These are phyloP conservation scores for Cydia splendana DNA, from an alignment of 1,140 invertebrate species.

Conservation along the genomic window DNA sequence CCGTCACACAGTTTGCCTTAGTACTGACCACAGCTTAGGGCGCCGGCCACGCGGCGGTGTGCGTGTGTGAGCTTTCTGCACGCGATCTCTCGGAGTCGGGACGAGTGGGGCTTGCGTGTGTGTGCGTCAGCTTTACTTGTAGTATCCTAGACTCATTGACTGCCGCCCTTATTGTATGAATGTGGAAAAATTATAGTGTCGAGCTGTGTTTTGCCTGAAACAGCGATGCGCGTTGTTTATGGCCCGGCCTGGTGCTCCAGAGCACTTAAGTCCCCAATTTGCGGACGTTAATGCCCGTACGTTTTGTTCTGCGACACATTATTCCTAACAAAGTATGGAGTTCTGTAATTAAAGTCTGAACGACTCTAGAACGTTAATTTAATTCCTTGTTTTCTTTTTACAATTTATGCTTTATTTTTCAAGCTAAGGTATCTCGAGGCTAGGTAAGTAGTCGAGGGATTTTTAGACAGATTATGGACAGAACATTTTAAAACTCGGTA, in stretches of 20 bases:
- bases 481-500: too few species aligned
- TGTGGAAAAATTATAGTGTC: slow-evolving; percentile 79
- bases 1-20: slow-evolving; percentile 79
- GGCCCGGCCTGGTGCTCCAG: slow-evolving; percentile 45
- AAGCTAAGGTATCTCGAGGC: too few species aligned
- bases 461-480: too few species aligned
- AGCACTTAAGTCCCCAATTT: slow-evolving; percentile 74
- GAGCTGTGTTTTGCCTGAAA: slow-evolving; percentile 75
- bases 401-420: too few species aligned
- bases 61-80: slow-evolving; percentile 77
- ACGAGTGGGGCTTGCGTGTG: slow-evolving; percentile 70
- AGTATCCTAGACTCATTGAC: slow-evolving; percentile 78
- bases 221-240: slow-evolving; percentile 73
- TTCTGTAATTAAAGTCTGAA: slow-evolving; percentile 62
- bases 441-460: too few species aligned
- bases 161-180: slow-evolving; percentile 79
- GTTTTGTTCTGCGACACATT: slow-evolving; percentile 67
- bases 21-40: slow-evolving; percentile 79
- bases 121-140: slow-evolving; percentile 73
- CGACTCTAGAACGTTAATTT: slow-evolving; percentile 39
- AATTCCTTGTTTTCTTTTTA: too few species aligned
- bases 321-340: slow-evolving; percentile 62
- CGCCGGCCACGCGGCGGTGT: slow-evolving; percentile 72
- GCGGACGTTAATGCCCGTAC: slow-evolving; percentile 63
- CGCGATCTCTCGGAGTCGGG: slow-evolving; percentile 71